These are phyloP conservation scores for Ophion ellenae DNA, from an alignment of 2,888 invertebrate species.

Conservation along the genomic window DNA sequence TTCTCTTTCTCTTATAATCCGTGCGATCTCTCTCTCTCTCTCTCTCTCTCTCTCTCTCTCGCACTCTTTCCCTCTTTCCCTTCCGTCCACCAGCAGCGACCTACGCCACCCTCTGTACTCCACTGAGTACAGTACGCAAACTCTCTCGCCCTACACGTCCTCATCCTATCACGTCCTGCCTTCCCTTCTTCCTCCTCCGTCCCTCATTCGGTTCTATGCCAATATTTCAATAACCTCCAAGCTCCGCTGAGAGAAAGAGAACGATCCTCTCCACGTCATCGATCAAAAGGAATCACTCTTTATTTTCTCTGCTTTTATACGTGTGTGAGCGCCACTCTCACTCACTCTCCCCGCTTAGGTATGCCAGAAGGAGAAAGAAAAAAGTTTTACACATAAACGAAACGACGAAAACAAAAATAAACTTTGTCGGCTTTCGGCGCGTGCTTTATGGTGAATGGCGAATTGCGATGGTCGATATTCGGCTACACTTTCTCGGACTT, in stretches of 20 bases:
- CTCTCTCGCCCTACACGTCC: constrained; percentile 41
- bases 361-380: neutral
- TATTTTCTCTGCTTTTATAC: constrained; percentile 29
- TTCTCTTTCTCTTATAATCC: constrained; percentile 22
- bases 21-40: constrained; percentile 60
- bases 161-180: constrained; percentile 16
- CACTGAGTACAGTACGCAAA: constrained; percentile 39
- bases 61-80: neutral
- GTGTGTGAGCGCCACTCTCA: neutral
- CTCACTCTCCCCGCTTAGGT: neutral
- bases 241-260: constrained; percentile 60
- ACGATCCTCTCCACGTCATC: constrained; percentile 76
- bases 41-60: constrained; percentile 56
- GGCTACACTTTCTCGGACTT: too few relatives aligned
- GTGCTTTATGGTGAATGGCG: neutral
- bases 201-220: constrained; percentile 60
- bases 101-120: constrained; percentile 46
- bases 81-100: constrained; percentile 70
- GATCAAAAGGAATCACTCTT: constrained; percentile 76
- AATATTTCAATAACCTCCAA: constrained; percentile 80
- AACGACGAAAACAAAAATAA: neutral
- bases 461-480: too few relatives aligned
- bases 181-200: constrained; percentile 45
- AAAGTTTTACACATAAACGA: neutral
- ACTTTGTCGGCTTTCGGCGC: neutral